A percentile compares a stretch with the other conserved stretches of the same genome.
Evolutionary conservation across 1,140 invertebrate genomes (phyloP).

Genomic region (Carcinoscorpius rotundicauda): DNA sequence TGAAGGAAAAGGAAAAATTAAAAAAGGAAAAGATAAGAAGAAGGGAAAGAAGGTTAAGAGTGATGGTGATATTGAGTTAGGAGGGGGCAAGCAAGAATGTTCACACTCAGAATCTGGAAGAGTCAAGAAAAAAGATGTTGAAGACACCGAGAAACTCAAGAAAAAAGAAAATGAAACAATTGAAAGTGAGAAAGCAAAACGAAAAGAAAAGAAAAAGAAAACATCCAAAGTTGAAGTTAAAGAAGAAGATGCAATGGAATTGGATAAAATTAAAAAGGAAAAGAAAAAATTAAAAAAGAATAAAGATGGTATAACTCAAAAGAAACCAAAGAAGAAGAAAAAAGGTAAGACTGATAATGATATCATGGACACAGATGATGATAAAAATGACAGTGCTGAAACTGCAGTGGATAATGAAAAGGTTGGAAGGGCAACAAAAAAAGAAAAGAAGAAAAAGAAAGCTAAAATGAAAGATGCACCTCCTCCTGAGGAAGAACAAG

Average conservation of each 20-base stretch:
- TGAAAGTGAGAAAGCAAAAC: constrained; percentile 20
- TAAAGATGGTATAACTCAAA: constrained; percentile 1
- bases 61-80: background rate
- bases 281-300: constrained; percentile 33
- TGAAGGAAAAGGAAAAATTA: constrained; percentile 16
- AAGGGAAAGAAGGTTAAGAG: constrained; percentile 8
- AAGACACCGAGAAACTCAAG: background rate
- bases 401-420: no score
- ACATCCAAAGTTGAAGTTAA: constrained; percentile 12
- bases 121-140: constrained; percentile 19
- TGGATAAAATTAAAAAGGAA: constrained; percentile 13
- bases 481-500: constrained; percentile 11
- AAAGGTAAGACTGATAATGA: no score
- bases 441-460: constrained; percentile 10
- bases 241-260: constrained; percentile 19
- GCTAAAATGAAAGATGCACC: constrained; percentile 21
- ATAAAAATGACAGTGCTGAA: constrained; percentile 17
- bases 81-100: constrained; percentile 12
- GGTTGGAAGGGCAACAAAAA: no score
- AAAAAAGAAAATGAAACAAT: constrained; percentile 16
- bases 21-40: constrained; percentile 11
- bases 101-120: constrained; percentile 25
- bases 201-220: constrained; percentile 33
- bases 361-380: constrained; percentile 6
- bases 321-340: no score